Conservation (phyloP, 1,140 invertebrate species). For the Aphaenogaster ashmeadi region DNA sequence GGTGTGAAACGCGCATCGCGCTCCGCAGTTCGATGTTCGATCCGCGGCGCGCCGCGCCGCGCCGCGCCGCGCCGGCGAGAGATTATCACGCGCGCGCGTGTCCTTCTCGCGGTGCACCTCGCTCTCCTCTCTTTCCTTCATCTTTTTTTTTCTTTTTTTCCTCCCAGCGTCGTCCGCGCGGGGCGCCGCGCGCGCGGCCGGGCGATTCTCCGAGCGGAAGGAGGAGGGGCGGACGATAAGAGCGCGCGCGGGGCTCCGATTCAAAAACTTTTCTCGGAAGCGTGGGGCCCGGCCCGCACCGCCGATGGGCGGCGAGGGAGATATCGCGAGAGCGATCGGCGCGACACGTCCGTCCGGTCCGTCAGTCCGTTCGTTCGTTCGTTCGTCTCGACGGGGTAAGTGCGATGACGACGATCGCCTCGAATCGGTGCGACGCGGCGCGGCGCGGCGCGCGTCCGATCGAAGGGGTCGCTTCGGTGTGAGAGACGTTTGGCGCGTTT, state of each 20-base stretch:
- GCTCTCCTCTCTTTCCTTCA: background rate
- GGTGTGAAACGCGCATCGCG: conserved; percentile 73
- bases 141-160: background rate
- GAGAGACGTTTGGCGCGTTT: conserved; percentile 53
- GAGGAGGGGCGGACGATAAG: conserved; percentile 2
- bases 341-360: background rate
- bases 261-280: conserved; percentile 60
- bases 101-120: conserved; percentile 64
- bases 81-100: conserved; percentile 60
- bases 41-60: conserved; percentile 67
- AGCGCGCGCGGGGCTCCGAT: conserved; percentile 32
- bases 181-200: background rate
- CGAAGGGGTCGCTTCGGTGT: conserved; percentile 46
- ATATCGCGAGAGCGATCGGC: background rate
- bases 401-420: background rate
- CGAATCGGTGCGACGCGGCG: no score
- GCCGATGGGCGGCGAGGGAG: background rate
- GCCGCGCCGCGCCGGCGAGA: conserved; percentile 61
- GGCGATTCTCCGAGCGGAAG: background rate
- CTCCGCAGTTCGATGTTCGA: conserved; percentile 75
- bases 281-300: no score
- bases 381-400: no score
- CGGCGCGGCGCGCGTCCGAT: conserved; percentile 15
- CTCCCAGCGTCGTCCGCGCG: background rate
- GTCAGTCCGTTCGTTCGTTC: background rate